Base-by-base conservation (phyloP, 2,888 invertebrate genomes). In the Cordilura impudica region DNA sequence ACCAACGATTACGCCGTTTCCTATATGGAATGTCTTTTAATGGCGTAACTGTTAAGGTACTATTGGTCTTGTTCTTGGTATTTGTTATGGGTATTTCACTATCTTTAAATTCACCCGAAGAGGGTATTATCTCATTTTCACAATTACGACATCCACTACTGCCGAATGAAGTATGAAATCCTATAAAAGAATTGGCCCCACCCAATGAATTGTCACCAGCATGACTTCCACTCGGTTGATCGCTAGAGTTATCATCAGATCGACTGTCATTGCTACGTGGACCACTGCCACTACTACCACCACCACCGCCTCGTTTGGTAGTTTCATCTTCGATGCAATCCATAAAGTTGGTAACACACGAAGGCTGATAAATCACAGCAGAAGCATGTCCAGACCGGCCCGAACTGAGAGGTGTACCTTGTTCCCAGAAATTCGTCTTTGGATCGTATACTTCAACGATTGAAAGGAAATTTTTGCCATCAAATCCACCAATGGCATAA, bases 401-500 rank as follows among this genome's bases (percentile, higher is more conserved):
- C 4, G 96, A 95, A 18, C 95, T 94, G 86, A 98, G 93, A 4
- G 94, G 92, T 5, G 94, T 92, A 43, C 96, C 95, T 81, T 93
- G 91, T 79, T 92, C 91, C 98, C 98, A 98, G 16, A 90, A 88
- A 89, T 97, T 93, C 49, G 91, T 91, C 2, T 91, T 90, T 4
- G 96, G 96, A 88, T 97, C 95, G 89, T 96, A 98, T 72, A 96
- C 94, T 90, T 98, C 97, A 18, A 97, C 97, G 60, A 95, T 94
- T 79, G 94, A 93, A 47, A 97, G 91, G 90, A 98, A 97, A 75
- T 94, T 93, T 39, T 93, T 92, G 65, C 97, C 97, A 90, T 97
- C 96, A 90, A 96, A 98, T 1, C 97, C 97, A 69, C 97, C 97
- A 91, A 97, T 94, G 4, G 97, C 97, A 88, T 96, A 97, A 2